Conservation (phyloP, 1,140 invertebrate genomes). For the Sinonovacula constricta region DNA sequence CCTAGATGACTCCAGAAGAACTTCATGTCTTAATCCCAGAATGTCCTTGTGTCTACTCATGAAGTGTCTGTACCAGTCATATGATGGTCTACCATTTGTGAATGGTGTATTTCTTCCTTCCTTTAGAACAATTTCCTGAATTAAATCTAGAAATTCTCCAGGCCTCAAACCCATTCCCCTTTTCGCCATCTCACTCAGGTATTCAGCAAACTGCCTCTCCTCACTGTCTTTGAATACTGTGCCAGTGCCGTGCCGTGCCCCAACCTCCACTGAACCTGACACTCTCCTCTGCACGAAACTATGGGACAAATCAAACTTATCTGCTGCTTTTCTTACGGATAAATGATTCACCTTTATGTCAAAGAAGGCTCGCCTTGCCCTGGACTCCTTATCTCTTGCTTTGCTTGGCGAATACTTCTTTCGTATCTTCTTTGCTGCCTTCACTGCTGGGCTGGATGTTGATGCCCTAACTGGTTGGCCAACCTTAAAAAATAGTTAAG, state of each 20-base stretch:
- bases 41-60: constrained; percentile 16
- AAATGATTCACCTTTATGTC: too few species aligned
- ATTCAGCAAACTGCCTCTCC: constrained; percentile 5
- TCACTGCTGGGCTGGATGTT: too few species aligned
- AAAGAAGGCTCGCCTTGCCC: too few species aligned
- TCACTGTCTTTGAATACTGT: not conserved
- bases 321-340: too few species aligned
- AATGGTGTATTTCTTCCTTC: constrained; percentile 37
- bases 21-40: constrained; percentile 14
- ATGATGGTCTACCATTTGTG: constrained; percentile 19
- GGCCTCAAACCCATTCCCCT: constrained; percentile 20
- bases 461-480: too few species aligned
- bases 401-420: too few species aligned
- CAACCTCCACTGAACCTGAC: too few species aligned
- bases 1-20: constrained; percentile 30
- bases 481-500: too few species aligned
- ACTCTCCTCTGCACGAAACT: too few species aligned
- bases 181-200: constrained; percentile 30
- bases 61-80: constrained; percentile 39
- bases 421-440: too few species aligned
- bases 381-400: too few species aligned
- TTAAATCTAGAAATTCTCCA: constrained; percentile 28
- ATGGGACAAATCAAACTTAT: too few species aligned
- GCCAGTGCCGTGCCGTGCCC: not conserved
- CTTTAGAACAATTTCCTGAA: constrained; percentile 19